Evolutionary conservation across 2,113 vertebrate genomes (phyloP).

Genomic region (Zeus faber): DNA sequence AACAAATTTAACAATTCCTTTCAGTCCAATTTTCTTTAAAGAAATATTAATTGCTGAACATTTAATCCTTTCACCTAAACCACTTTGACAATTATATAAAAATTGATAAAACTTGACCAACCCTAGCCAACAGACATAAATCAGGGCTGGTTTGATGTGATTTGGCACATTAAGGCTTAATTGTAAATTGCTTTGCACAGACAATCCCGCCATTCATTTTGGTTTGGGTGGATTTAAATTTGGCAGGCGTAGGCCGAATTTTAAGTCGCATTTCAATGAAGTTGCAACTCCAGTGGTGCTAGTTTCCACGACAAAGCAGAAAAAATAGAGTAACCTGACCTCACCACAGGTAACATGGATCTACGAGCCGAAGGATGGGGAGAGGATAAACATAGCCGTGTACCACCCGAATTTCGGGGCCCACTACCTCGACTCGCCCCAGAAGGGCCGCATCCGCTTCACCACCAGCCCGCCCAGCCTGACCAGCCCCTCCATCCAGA

Average conservation of each 20-base stretch:
- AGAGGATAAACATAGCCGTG: constrained; percentile 75
- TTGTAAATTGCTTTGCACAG: constrained; percentile 55
- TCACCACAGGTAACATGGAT: constrained; percentile 80
- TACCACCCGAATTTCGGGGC: constrained; percentile 71
- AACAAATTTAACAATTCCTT: too few species aligned
- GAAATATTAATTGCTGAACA: too few species aligned
- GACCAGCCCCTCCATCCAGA: constrained; percentile 75
- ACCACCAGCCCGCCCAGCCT: constrained; percentile 33
- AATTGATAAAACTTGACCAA: constrained; percentile 25
- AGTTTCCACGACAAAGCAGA: constrained; percentile 25
- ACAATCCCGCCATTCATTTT: constrained; percentile 50
- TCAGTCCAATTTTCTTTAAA: too few species aligned
- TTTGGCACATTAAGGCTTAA: constrained; percentile 55
- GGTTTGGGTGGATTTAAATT: constrained; percentile 54
- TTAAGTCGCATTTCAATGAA: constrained; percentile 52
- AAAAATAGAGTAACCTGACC: too few species aligned
- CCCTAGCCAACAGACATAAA: constrained; percentile 36
- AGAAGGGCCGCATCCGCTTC: constrained; percentile 67
- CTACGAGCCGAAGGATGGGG: constrained; percentile 47
- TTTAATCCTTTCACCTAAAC: neutral
- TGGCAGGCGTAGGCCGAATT: constrained; percentile 43
- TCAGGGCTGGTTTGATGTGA: constrained; percentile 35
- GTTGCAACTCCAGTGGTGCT: constrained; percentile 30
- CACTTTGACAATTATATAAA: neutral
- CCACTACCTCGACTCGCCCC: constrained; percentile 69